A percentile compares a stretch with the other conserved stretches of the same genome.
Evolutionary conservation across 1,140 invertebrate species (phyloP).

Genomic region (Zaprionus ornatus): DNA sequence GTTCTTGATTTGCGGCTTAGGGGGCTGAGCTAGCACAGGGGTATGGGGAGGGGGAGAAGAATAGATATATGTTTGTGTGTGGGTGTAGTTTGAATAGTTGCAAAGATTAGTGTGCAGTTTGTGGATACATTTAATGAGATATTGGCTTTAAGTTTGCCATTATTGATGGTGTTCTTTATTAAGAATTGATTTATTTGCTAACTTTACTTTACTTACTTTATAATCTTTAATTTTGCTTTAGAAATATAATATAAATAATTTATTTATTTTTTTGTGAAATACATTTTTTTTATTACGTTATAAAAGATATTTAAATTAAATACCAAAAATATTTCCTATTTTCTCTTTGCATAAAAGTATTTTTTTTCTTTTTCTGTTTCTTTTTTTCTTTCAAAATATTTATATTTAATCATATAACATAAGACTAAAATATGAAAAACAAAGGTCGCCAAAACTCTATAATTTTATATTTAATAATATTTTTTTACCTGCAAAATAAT

Average conservation of each 20-base stretch:
- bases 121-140: neutral
- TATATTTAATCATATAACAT: too few species aligned
- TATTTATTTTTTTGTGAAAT: too few species aligned
- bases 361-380: too few species aligned
- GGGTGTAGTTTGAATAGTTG: neutral
- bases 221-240: neutral
- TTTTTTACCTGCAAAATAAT: neutral
- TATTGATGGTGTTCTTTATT: neutral
- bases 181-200: neutral
- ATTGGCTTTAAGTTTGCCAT: neutral
- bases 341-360: too few species aligned
- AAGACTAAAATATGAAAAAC: too few species aligned
- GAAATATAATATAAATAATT: neutral
- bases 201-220: neutral
- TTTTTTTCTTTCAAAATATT: too few species aligned
- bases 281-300: too few species aligned
- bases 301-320: too few species aligned
- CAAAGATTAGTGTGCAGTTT: neutral
- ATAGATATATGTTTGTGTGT: neutral
- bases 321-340: too few species aligned
- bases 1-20: conserved; percentile 1
- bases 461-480: too few species aligned
- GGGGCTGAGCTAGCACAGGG: neutral
- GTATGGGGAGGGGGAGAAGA: neutral
- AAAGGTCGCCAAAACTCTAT: too few species aligned